phyloP scores from a whole-genome alignment of 2,797 vertebrate species.

The Otolemur crassicaudatus region DNA sequence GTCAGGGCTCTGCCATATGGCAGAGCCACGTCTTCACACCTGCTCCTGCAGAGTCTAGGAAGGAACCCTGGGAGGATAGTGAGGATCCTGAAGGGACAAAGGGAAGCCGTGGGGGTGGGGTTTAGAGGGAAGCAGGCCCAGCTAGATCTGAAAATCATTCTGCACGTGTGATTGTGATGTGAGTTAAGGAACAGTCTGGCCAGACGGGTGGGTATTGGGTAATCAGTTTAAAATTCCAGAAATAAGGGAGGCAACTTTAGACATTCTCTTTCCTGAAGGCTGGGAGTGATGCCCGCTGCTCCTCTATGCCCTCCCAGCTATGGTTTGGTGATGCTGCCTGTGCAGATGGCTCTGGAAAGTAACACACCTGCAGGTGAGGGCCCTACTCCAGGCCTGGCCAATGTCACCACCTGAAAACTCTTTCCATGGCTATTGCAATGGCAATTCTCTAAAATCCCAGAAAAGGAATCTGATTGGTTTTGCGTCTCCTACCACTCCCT shows the following conservation, averaged over 20 bases:
- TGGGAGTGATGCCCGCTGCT: constrained; percentile 64
- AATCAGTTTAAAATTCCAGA: constrained; percentile 79
- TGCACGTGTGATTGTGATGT: not conserved
- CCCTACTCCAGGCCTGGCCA: not conserved
- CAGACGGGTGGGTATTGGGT: constrained; percentile 62
- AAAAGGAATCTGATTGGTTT: not conserved
- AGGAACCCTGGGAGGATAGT: not conserved
- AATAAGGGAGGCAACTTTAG: constrained; percentile 68
- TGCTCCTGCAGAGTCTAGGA: not conserved
- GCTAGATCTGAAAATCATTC: not conserved
- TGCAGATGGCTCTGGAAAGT: not conserved
- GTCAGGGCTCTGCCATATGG: not conserved
- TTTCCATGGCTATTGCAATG: not conserved
- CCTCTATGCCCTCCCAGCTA: constrained; percentile 27
- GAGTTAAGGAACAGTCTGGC: constrained; percentile 46
- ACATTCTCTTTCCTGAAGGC: constrained; percentile 64
- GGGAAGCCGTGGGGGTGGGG: not conserved
- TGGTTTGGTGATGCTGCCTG: not conserved
- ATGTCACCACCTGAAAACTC: not conserved
- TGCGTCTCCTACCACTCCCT: not conserved
- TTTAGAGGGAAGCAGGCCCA: not conserved
- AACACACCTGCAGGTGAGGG: not conserved
- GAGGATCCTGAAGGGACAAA: not conserved
- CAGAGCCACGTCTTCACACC: not conserved
- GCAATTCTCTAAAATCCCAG: not conserved